Conservation (phyloP, 2,113 vertebrate genomes). For the Hyla sarda region DNA sequence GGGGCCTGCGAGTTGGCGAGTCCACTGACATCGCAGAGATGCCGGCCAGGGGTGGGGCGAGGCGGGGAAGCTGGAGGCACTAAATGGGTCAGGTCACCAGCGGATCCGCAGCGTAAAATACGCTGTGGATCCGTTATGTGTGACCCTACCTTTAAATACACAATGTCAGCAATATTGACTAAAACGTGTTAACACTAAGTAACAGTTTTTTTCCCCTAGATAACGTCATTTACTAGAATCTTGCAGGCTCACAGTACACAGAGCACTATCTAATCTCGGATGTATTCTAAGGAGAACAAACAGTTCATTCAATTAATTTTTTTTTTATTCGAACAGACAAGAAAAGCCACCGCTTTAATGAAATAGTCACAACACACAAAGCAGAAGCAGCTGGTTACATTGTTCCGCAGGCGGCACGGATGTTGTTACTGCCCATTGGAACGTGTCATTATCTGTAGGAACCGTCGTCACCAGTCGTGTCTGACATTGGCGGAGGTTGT, state of each 20-base stretch:
- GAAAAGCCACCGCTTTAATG: not conserved
- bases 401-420: not conserved
- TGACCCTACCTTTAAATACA: no score
- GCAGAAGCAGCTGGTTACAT: slow-evolving; percentile 13
- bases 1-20: no score
- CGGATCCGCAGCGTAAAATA: no score
- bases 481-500: not conserved
- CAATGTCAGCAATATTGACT: no score
- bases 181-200: no score
- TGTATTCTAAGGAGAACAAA: not conserved
- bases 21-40: no score
- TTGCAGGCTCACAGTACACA: not conserved
- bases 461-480: not conserved
- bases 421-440: not conserved
- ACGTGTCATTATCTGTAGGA: not conserved
- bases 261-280: not conserved
- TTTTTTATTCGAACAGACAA: not conserved
- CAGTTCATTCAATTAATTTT: not conserved
- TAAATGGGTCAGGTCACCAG: no score
- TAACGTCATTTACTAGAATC: no score
- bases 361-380: not conserved
- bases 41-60: no score
- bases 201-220: no score
- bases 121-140: no score
- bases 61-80: no score